Conservation (phyloP, 1,140 invertebrate species). For the Akabosia matsudoensis region DNA sequence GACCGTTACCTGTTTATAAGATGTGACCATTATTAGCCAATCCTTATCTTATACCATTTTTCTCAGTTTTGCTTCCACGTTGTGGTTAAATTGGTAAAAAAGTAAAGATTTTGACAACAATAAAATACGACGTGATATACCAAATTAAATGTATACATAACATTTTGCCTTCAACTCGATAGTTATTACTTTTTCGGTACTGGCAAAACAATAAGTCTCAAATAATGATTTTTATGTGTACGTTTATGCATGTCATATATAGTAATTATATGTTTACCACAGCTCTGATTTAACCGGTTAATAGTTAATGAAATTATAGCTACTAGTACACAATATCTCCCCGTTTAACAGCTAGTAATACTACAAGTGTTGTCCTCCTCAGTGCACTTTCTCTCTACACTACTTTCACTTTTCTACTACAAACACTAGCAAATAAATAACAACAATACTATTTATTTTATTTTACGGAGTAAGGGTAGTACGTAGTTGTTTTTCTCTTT, state of each 20-base stretch:
- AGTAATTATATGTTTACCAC: too few species aligned
- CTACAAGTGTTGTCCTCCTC: background rate
- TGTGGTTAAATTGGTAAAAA: too few species aligned
- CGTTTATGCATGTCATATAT: too few species aligned
- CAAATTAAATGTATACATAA: too few species aligned
- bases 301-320: background rate
- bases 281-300: background rate
- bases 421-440: too few species aligned
- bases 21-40: too few species aligned
- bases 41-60: too few species aligned
- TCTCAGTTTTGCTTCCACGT: too few species aligned
- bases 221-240: constrained; percentile 5
- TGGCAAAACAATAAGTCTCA: constrained; percentile 22
- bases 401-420: background rate
- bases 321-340: background rate
- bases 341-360: background rate
- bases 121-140: background rate
- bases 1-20: too few species aligned
- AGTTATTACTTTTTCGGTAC: background rate
- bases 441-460: background rate
- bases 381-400: background rate
- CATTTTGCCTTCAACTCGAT: background rate
- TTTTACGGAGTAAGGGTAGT: too few species aligned
- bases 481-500: too few species aligned
- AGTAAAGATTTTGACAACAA: background rate